These are phyloP conservation scores for Pygoscelis antarcticus DNA, from an alignment of 2,113 vertebrate species.

Conservation along the genomic window DNA sequence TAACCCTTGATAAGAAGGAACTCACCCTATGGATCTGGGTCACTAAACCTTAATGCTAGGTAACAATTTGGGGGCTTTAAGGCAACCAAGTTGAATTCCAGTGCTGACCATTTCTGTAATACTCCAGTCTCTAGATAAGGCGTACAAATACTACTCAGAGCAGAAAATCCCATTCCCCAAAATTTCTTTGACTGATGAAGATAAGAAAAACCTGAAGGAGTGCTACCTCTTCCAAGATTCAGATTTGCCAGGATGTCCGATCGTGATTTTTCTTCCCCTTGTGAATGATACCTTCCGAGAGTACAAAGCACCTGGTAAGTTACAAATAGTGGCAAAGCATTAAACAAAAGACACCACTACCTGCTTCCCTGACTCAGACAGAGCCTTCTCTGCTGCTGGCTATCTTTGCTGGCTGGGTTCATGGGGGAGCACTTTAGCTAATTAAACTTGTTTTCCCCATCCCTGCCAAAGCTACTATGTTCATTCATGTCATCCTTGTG, in stretches of 20 bases:
- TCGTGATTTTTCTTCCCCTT: conserved; percentile 79
- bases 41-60: not conserved
- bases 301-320: conserved; percentile 81
- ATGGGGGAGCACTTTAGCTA: not conserved
- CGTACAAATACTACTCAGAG: conserved; percentile 67
- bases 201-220: conserved; percentile 74
- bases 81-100: not conserved
- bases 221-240: conserved; percentile 75
- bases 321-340: not conserved
- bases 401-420: not conserved
- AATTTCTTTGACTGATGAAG: conserved; percentile 63
- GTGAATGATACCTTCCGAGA: conserved; percentile 78
- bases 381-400: not conserved
- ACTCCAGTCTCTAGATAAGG: conserved; percentile 74
- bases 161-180: conserved; percentile 80
- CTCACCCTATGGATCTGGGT: not conserved
- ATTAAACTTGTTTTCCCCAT: not conserved
- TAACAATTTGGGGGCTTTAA: not conserved
- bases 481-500: not conserved
- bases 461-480: not conserved
- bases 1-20: not conserved
- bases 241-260: conserved; percentile 57
- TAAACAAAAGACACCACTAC: not conserved
- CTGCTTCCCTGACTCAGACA: not conserved
- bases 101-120: not conserved